phyloP scores from a whole-genome alignment of 2,797 vertebrate genomes.

The Ctenopoma kingsleyae region DNA sequence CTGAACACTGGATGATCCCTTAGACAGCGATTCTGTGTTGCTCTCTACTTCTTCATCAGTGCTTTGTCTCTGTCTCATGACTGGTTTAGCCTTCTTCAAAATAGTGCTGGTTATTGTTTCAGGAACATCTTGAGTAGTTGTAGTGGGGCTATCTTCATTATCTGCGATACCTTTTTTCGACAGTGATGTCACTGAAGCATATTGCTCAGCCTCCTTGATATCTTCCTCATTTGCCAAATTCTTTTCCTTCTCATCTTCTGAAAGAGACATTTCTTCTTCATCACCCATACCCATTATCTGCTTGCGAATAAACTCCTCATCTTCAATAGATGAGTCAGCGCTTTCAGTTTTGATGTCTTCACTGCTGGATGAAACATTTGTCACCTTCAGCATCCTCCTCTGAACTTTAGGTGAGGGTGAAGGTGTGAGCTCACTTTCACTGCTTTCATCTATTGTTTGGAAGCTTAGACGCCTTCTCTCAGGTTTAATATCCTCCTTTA shows the following conservation, averaged over 20 bases:
- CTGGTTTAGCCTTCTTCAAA: constrained; percentile 74
- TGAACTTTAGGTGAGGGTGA: constrained; percentile 88
- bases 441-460: constrained; percentile 88
- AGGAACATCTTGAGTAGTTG: constrained; percentile 74
- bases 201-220: constrained; percentile 76
- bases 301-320: constrained; percentile 94
- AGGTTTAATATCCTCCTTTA: constrained; percentile 56
- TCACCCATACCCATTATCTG: constrained; percentile 95
- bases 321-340: constrained; percentile 91
- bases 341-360: constrained; percentile 93
- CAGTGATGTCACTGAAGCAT: constrained; percentile 76
- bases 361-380: constrained; percentile 90
- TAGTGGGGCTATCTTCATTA: constrained; percentile 83
- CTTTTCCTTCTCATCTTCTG: constrained; percentile 90
- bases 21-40: constrained; percentile 93
- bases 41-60: constrained; percentile 92
- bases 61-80: constrained; percentile 72
- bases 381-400: constrained; percentile 85
- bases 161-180: constrained; percentile 80
- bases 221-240: constrained; percentile 83
- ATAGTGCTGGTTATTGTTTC: constrained; percentile 53
- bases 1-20: constrained; percentile 95
- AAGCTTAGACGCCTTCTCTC: constrained; percentile 75
- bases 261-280: constrained; percentile 90
- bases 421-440: constrained; percentile 91